Percentiles rank a stretch among this genome's conserved stretches.
Conservation (phyloP, 2,113 vertebrate species). For the Stictonetta naevosa region DNA sequence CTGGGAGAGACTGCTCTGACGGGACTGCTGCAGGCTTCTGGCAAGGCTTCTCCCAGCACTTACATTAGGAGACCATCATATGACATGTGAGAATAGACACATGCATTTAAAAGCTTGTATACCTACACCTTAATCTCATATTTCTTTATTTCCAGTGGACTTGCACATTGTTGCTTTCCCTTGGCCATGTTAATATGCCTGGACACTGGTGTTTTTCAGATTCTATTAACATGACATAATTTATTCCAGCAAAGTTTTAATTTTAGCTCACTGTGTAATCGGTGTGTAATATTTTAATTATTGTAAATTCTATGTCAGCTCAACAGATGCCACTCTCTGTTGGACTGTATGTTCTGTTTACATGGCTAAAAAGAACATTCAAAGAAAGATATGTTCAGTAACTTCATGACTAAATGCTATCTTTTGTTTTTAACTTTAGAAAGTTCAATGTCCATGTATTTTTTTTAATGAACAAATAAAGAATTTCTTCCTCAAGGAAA, state of each 20-base stretch:
- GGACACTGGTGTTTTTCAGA: conserved; percentile 35
- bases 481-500: not conserved
- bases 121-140: not conserved
- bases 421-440: conserved; percentile 12
- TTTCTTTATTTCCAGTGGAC: not conserved
- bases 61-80: not conserved
- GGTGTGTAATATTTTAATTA: conserved; percentile 22
- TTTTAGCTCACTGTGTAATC: conserved; percentile 45
- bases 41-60: not conserved
- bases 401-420: not conserved
- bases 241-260: conserved; percentile 54
- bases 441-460: not conserved
- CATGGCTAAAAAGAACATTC: not conserved
- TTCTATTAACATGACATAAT: conserved; percentile 32
- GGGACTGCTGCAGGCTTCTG: not conserved
- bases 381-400: not conserved
- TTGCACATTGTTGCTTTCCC: not conserved
- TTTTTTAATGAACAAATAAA: not conserved
- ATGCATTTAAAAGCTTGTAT: not conserved
- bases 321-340: not conserved
- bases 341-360: not conserved
- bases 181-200: not conserved
- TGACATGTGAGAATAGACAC: not conserved
- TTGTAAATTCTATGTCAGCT: not conserved
- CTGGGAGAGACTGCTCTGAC: not conserved